phyloP scores from a whole-genome alignment of 2,113 vertebrate genomes.

The Alligator sinensis region DNA sequence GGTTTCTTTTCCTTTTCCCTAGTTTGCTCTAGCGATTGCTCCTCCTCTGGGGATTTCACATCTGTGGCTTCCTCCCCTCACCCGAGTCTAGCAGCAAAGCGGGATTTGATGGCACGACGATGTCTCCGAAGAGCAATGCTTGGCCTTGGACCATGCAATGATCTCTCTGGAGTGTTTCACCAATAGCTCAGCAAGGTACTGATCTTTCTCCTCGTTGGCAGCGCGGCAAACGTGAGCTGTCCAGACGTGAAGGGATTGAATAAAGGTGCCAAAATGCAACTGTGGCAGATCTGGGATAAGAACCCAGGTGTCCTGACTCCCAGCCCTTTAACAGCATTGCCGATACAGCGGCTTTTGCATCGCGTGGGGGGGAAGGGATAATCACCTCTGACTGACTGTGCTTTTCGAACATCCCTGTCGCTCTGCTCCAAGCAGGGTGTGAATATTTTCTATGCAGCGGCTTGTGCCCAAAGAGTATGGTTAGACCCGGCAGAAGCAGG shows the following conservation, averaged over 20 bases:
- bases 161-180: background rate
- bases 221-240: fast-evolving
- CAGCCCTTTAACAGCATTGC: too few species aligned
- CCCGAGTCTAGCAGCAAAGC: fast-evolving
- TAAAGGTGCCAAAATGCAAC: fast-evolving
- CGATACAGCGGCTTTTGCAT: too few species aligned
- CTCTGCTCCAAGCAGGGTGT: background rate
- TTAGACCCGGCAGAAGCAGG: background rate
- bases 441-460: fast-evolving
- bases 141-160: fast-evolving
- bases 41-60: background rate
- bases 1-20: background rate
- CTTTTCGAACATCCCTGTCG: fast-evolving
- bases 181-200: fast-evolving
- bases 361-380: background rate
- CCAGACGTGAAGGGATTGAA: fast-evolving
- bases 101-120: background rate
- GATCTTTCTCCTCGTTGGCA: background rate
- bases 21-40: background rate
- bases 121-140: background rate
- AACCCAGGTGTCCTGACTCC: background rate
- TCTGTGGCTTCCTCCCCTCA: fast-evolving
- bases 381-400: background rate
- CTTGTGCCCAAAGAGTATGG: fast-evolving
- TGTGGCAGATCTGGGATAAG: background rate